Evolutionary conservation across 2,797 vertebrate species (phyloP), one percentile per base, ranked within the genome.

Genomic region (Tokudaia tokunoshimensis): DNA sequence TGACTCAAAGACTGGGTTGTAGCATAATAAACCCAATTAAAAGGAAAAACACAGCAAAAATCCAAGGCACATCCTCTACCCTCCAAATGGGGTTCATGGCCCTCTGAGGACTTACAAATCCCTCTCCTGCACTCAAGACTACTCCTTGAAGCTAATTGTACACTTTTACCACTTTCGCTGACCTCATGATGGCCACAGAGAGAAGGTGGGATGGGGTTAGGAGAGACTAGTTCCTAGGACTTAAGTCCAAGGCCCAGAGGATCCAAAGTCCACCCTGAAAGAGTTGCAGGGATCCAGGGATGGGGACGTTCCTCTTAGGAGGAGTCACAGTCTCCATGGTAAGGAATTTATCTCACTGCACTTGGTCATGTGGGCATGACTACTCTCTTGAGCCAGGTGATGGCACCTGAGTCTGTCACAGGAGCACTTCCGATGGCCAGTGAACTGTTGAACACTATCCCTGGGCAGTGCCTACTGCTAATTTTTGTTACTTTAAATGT

Each of bases 1-100:
- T 98, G 97, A 98, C 97, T 98, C 85, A 55, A 97, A 96, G 98
- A 98, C 98, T 98, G 96, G 97, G 92, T 94, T 97, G 94, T 97
- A 81, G 97, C 52, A 95, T 97, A 97, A 97, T 50, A 94, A 94
- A 85, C 75, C 93, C 96, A 97, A 97, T 98, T 88, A 97, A 59
- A 92, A 89, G 74, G 63, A 61, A 79, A 94, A 95, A 89, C 17
- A 90, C 50, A n/a, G 7, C 5, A 37, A 4, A 80, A 89, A 92
- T 50, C 47, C 57, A 94, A 92, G 61, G 24, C 70, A 61, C 20
- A 85, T 82, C 41, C 94, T 93, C 85, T 95, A 9, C 65, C 52
- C 70, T 86, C 24, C 84, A 94, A 92, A 59, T 75, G 10, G 72
- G 94, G 97, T 98, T 98, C 96, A 97, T 65, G 1, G 29, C 75